Percentiles rank a stretch among this genome's conserved stretches.
These are phyloP conservation scores for Lathamus discolor DNA, from an alignment of 2,113 vertebrate species.

Conservation along the genomic window DNA sequence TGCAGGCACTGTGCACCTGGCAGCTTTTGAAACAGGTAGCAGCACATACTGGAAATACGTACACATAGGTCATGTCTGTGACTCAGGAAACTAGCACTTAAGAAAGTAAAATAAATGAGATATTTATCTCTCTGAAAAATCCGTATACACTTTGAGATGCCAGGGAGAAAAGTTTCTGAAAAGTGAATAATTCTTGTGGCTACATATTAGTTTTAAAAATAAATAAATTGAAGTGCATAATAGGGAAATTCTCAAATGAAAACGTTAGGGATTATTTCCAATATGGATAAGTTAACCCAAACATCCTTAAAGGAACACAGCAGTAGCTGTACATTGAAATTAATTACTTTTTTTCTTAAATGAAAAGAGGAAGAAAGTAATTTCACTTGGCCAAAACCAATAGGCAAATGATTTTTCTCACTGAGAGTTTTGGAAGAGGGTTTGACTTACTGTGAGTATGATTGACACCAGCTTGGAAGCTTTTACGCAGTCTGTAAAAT, in stretches of 20 bases:
- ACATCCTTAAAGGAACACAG: neutral
- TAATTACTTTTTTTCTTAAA: neutral
- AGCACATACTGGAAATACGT: neutral
- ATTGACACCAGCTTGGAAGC: neutral
- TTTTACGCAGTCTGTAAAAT: neutral
- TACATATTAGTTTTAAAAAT: neutral
- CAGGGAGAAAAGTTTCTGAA: neutral
- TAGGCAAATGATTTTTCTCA: neutral
- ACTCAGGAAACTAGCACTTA: neutral
- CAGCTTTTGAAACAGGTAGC: neutral
- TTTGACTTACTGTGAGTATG: neutral
- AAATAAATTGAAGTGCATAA: neutral
- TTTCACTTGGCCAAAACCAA: neutral
- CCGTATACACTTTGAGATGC: fast-evolving
- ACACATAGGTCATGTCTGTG: neutral
- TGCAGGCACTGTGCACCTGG: neutral
- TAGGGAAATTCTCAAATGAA: neutral
- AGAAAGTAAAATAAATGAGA: too few species aligned
- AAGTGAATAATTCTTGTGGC: neutral
- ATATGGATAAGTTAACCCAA: neutral
- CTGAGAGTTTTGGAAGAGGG: neutral
- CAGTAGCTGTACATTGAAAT: neutral
- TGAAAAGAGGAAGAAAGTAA: neutral
- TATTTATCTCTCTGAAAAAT: neutral
- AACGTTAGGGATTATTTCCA: neutral